phyloP scores from a whole-genome alignment of 1,140 invertebrate species.

The Copidosoma floridanum region DNA sequence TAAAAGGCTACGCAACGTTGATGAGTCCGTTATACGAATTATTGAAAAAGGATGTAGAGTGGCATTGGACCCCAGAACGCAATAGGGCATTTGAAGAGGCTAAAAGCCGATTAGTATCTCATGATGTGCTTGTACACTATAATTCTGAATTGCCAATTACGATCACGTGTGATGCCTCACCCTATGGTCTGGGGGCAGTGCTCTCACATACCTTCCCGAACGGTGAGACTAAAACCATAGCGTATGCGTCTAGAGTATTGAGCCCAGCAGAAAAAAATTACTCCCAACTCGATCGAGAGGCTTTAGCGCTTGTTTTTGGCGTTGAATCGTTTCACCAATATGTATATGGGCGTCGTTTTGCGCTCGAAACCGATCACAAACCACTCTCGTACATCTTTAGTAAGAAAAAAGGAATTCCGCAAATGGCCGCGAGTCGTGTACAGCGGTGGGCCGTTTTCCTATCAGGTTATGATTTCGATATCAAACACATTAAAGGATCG shows the following conservation, averaged over 20 bases:
- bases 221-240: neutral
- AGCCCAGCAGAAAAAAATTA: neutral
- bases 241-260: neutral
- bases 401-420: too few species aligned
- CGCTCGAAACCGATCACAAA: neutral
- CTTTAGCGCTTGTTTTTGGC: neutral
- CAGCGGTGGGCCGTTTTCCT: too few species aligned
- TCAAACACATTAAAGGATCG: neutral
- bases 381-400: slow-evolving; percentile 4
- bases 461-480: too few species aligned
- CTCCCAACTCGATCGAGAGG: neutral
- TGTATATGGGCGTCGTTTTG: slow-evolving; percentile 2
- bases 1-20: too few species aligned
- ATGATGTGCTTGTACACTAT: slow-evolving; percentile 15
- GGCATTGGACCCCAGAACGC: neutral
- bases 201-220: too few species aligned
- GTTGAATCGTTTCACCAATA: neutral
- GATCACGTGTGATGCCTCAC: too few species aligned
- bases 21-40: too few species aligned
- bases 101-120: neutral
- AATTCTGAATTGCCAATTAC: slow-evolving; percentile 13
- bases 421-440: too few species aligned
- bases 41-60: slow-evolving; percentile 9
- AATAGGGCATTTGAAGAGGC: neutral
- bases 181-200: too few species aligned